Conservation (phyloP, 2,113 vertebrate species). For the Meleagris gallopavo region DNA sequence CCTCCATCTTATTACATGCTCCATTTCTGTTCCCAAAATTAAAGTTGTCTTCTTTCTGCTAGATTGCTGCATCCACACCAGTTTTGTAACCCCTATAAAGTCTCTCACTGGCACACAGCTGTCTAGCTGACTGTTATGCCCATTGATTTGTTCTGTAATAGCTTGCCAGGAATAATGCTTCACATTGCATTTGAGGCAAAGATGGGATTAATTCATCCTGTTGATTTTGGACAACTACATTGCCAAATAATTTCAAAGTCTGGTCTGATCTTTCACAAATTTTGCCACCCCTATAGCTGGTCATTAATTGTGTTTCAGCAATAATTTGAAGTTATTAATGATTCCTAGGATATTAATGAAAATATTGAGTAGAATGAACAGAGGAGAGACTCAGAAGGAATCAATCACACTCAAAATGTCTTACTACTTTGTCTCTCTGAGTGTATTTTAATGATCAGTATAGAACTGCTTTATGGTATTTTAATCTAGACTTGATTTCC, state of each 20-base stretch:
- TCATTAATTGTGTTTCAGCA: not conserved
- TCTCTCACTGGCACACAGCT: slow-evolving; percentile 1
- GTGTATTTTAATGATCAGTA: not conserved
- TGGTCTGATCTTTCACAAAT: not conserved
- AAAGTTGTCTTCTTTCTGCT: slow-evolving; percentile 13
- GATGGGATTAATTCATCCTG: slow-evolving; percentile 14
- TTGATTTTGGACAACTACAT: not conserved
- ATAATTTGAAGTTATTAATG: not conserved
- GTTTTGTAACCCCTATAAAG: not conserved
- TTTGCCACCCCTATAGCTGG: not conserved
- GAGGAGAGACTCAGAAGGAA: not conserved
- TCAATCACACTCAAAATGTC: not conserved
- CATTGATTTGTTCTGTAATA: slow-evolving; percentile 39
- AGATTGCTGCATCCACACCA: not conserved
- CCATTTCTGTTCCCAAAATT: not conserved
- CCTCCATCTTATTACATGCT: not conserved
- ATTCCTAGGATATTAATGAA: not conserved
- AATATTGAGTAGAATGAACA: not conserved
- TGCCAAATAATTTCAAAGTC: slow-evolving; percentile 3
- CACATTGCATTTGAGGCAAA: not conserved
- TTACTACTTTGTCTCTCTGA: not conserved
- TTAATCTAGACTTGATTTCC: not conserved
- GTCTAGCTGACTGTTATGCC: slow-evolving; percentile 36
- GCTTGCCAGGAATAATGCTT: slow-evolving; percentile 27
- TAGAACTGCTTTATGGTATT: not conserved